These are phyloP conservation scores for Phalloptychus januarius DNA, from an alignment of 2,797 vertebrate species.

Conservation along the genomic window DNA sequence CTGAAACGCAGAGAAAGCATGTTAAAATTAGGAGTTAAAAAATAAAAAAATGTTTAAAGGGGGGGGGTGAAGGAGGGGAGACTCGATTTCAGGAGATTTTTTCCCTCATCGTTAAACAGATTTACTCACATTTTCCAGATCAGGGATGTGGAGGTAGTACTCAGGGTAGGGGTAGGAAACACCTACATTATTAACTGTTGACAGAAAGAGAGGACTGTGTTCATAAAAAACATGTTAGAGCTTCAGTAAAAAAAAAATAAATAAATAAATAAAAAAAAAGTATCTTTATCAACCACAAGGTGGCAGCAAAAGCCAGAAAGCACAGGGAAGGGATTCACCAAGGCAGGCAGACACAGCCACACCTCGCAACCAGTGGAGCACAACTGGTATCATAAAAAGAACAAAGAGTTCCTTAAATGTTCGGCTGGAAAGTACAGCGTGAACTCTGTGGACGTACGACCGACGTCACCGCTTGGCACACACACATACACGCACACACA, in stretches of 20 bases:
- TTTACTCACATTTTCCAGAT: slow-evolving; percentile 90
- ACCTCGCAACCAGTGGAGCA: slow-evolving; percentile 58
- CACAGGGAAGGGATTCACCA: slow-evolving; percentile 3
- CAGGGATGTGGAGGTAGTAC: slow-evolving; percentile 89
- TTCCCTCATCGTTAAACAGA: background rate
- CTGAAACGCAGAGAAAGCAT: slow-evolving; percentile 74
- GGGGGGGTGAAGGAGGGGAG: no score
- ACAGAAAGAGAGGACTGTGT: slow-evolving; percentile 9
- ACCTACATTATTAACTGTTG: slow-evolving; percentile 95
- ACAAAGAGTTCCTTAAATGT: slow-evolving; percentile 56
- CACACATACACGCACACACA: no score
- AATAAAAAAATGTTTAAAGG: background rate
- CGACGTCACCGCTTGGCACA: background rate
- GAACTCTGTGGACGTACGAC: background rate
- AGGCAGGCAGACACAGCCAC: slow-evolving; percentile 48
- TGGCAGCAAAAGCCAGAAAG: slow-evolving; percentile 62
- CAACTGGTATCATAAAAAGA: slow-evolving; percentile 42
- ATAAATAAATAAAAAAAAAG: background rate
- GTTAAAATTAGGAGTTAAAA: background rate
- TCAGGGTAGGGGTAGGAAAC: slow-evolving; percentile 90
- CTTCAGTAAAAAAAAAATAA: background rate
- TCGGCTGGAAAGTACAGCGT: slow-evolving; percentile 22
- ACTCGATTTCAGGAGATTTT: background rate
- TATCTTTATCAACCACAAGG: slow-evolving; percentile 44
- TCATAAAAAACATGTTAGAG: background rate